Conservation (phyloP, 1,140 invertebrate genomes). For the Mamestra configurata region DNA sequence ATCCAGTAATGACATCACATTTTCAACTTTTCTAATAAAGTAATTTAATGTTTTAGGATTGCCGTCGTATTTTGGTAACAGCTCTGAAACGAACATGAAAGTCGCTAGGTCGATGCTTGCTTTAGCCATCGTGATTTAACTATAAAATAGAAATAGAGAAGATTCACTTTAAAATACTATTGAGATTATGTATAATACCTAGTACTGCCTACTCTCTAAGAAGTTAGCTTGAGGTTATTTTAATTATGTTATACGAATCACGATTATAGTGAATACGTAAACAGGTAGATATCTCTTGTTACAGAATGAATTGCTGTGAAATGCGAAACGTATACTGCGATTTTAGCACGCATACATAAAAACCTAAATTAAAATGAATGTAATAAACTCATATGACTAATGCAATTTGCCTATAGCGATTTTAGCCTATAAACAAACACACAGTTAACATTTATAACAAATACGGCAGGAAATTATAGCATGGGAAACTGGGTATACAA, state of each 20-base stretch:
- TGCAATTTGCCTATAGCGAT: conserved; percentile 11
- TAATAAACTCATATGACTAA: background rate
- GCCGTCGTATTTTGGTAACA: conserved; percentile 43
- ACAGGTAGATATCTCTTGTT: background rate
- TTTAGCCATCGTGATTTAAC: background rate
- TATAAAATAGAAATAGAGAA: background rate
- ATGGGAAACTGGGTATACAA: conserved; percentile 53
- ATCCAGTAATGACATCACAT: conserved; percentile 1
- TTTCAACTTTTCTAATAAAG: conserved; percentile 43
- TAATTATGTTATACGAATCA: conserved; percentile 3
- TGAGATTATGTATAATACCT: background rate
- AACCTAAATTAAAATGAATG: background rate
- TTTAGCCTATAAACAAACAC: conserved; percentile 38
- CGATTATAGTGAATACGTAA: background rate
- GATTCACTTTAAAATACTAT: background rate
- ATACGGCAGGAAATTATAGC: conserved; percentile 57
- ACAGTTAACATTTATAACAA: conserved; percentile 30
- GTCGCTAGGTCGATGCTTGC: background rate
- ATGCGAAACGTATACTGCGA: background rate
- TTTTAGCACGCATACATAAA: background rate
- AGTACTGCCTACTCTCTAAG: conserved; percentile 6
- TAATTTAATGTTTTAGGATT: conserved; percentile 39
- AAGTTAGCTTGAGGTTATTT: conserved; percentile 5
- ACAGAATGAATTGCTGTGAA: background rate
- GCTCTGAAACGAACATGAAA: conserved; percentile 10